Evolutionary conservation across 2,113 vertebrate genomes (phyloP).

Genomic region (Xiphophorus hellerii): DNA sequence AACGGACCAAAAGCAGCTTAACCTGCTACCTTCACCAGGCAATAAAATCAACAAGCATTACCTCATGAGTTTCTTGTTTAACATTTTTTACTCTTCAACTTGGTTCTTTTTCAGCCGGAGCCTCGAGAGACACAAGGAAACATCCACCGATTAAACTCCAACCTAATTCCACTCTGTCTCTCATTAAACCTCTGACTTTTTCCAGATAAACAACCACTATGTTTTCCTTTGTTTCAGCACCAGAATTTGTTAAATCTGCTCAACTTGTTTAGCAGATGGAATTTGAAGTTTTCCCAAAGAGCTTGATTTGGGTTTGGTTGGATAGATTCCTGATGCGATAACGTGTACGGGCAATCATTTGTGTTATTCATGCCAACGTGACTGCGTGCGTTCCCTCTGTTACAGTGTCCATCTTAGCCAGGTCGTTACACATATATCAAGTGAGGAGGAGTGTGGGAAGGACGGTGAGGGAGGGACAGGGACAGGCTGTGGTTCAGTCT

Average conservation of each 20-base stretch:
- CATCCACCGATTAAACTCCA: constrained; percentile 22
- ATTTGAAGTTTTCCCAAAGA: constrained; percentile 34
- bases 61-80: constrained; percentile 30
- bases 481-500: constrained; percentile 62
- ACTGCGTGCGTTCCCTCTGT: constrained; percentile 54
- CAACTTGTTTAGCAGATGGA: constrained; percentile 47
- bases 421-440: constrained; percentile 67
- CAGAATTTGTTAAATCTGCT: constrained; percentile 27
- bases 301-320: constrained; percentile 30
- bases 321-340: constrained; percentile 41
- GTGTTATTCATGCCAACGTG: constrained; percentile 51
- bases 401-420: constrained; percentile 59
- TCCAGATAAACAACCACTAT: constrained; percentile 55
- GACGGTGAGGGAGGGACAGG: constrained; percentile 31
- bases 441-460: constrained; percentile 29
- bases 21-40: constrained; percentile 49
- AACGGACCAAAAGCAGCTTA: constrained; percentile 17
- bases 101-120: constrained; percentile 55
- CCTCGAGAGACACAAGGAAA: constrained; percentile 41
- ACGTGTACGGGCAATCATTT: constrained; percentile 18
- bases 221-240: constrained; percentile 16
- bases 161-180: constrained; percentile 28
- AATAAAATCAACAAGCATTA: neutral
- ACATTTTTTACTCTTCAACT: constrained; percentile 9
- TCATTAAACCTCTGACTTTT: constrained; percentile 34